Percentiles rank a stretch among this genome's conserved stretches.
Evolutionary conservation across 2,113 vertebrate species (phyloP).

Genomic region (Pithys albifrons): DNA sequence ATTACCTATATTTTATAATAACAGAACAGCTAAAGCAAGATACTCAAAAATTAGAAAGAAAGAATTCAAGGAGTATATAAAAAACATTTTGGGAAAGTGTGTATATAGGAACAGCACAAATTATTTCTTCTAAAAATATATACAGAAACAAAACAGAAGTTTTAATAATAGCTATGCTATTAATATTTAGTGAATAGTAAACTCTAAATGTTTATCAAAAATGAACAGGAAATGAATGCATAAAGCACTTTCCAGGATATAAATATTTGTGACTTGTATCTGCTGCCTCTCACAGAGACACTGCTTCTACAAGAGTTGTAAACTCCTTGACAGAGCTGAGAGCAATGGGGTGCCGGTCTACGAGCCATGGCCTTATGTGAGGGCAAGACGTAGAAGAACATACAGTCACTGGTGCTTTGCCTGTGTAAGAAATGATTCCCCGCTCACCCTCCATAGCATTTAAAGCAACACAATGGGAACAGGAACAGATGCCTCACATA

Average conservation of each 20-base stretch:
- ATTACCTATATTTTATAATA: background rate
- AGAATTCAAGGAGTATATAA: background rate
- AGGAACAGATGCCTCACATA: background rate
- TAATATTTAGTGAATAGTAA: background rate
- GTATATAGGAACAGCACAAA: background rate
- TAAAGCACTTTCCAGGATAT: background rate
- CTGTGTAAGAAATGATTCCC: background rate
- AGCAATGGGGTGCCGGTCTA: background rate
- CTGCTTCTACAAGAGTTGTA: background rate
- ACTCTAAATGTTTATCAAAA: background rate
- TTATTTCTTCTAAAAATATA: background rate
- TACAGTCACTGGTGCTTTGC: background rate
- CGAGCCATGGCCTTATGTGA: background rate
- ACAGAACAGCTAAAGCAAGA: background rate
- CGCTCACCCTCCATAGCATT: accelerated
- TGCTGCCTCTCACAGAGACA: background rate
- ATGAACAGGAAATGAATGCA: background rate
- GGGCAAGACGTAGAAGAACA: background rate
- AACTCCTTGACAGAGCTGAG: background rate
- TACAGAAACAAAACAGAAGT: background rate
- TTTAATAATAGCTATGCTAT: background rate
- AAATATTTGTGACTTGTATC: background rate
- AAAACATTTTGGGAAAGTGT: background rate
- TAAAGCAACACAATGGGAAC: background rate
- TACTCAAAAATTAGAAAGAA: background rate